Evolutionary conservation across 2,113 vertebrate species (phyloP).

Genomic region (Ovis aries): ARS-UI_Ramb_v3.0 NC_056068.1:18780001-18780500

Average conservation of each 20-base stretch:
- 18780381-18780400: background rate
- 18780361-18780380: background rate
- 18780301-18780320: background rate
- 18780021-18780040: background rate
- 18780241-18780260: background rate
- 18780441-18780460: background rate
- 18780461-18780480: background rate
- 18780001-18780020: background rate
- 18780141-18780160: background rate
- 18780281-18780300: background rate
- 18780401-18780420: background rate
- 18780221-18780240: background rate
- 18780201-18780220: background rate
- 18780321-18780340: background rate
- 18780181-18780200: background rate
- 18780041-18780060: background rate
- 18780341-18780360: background rate
- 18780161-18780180: background rate
- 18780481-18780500: background rate
- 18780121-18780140: background rate
- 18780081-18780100: background rate
- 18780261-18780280: too few species aligned
- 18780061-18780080: background rate
- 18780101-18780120: background rate
- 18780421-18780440: background rate